A percentile compares a stretch with the other conserved stretches of the same genome.
Evolutionary conservation across 2,888 invertebrate genomes (phyloP).

Genomic region (Perizoma affinitatum): DNA sequence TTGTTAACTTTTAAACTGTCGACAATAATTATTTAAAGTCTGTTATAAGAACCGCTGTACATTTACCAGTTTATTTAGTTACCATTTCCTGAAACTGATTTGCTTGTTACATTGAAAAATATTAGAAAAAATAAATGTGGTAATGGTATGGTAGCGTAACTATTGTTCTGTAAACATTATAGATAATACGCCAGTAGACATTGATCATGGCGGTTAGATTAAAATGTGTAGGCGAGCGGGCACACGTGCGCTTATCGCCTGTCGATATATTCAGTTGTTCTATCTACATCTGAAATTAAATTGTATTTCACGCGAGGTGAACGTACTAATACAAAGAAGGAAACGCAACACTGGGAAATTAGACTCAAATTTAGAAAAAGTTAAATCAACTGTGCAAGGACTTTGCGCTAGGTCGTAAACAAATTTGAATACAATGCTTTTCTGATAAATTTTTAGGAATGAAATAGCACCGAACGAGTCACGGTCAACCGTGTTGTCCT

Average conservation of each 20-base stretch:
- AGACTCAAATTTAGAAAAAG: slow-evolving; percentile 30
- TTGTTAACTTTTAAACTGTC: background rate
- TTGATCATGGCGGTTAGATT: slow-evolving; percentile 49
- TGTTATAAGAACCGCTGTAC: background rate
- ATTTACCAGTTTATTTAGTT: background rate
- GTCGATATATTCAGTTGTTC: slow-evolving; percentile 43
- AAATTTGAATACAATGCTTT: too few relatives aligned
- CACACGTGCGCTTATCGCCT: slow-evolving; percentile 69
- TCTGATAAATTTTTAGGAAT: too few relatives aligned
- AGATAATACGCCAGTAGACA: slow-evolving; percentile 36
- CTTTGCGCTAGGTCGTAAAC: slow-evolving; percentile 18
- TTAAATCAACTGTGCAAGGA: slow-evolving; percentile 22
- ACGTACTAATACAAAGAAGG: slow-evolving; percentile 26
- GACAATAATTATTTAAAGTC: background rate
- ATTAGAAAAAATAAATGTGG: slow-evolving; percentile 31
- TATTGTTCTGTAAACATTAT: slow-evolving; percentile 35
- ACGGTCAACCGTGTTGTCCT: slow-evolving; percentile 31
- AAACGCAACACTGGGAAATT: slow-evolving; percentile 6
- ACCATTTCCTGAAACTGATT: slow-evolving; percentile 20
- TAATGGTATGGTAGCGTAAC: slow-evolving; percentile 3
- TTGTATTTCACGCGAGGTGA: slow-evolving; percentile 42
- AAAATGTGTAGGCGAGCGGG: slow-evolving; percentile 52
- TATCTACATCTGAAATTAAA: slow-evolving; percentile 44
- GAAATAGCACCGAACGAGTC: slow-evolving; percentile 11
- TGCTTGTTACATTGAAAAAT: slow-evolving; percentile 22